Evolutionary conservation across 2,888 invertebrate species (phyloP), one percentile per base, ranked within the genome.

Genomic region (Agapostemon virescens): DNA sequence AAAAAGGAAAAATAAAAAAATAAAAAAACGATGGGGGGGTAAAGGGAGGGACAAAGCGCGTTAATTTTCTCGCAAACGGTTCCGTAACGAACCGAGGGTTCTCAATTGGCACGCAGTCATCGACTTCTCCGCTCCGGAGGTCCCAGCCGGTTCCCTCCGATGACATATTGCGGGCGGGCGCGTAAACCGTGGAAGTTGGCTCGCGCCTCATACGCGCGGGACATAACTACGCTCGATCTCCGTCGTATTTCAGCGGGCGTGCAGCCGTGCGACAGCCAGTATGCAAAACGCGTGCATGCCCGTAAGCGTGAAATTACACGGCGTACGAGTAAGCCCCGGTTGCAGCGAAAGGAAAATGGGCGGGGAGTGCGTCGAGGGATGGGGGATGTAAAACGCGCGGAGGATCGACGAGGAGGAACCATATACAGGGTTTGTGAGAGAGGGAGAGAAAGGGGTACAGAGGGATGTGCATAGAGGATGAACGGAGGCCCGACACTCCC

Each of bases 271-370:
- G 87, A 89, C 88, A 87, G 77, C 85, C 84, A 83, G 85, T 86
- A 86, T 87, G 85, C 88, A 87, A 88, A 87, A 86, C 87, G 87
- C 88, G 84, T 86, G 86, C 88, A 85, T 83, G 86, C 79, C 85
- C 82, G 86, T 82, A 83, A 89, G 89, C 89, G 89, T 89, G 89
- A 89, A 89, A 89, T 89, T 89, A 88, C 88, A 88, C 86, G 84
- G 86, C 81, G 85, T 80, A 81, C 84, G 83, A 74, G 77, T 77
- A 68, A 83, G 72, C 73, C 45, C 72, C 30, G 36, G 45, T 23
- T 33, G 40, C 36, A 26, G 42, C 58, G 42, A 61, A 58, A 33
- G 38, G 63, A 17, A 33, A 63, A 63, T n/a, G 45, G 63, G 13
- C 49, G 33, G 45, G 61, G 42, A 23, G 26, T 17, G 36, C 11